These are phyloP conservation scores for Phymastichus coffea DNA, from an alignment of 1,140 invertebrate genomes.

Conservation along the genomic window DNA sequence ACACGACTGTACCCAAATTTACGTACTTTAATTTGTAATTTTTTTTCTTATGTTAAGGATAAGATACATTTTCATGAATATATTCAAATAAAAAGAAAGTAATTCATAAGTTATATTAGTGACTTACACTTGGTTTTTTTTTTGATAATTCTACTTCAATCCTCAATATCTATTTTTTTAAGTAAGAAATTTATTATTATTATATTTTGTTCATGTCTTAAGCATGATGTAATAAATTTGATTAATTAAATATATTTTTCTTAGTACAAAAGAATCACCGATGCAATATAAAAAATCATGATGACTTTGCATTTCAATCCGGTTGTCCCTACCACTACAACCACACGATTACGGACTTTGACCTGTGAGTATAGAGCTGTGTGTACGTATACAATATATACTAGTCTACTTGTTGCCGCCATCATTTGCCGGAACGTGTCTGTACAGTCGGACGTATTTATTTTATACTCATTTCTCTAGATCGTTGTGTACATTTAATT, in stretches of 20 bases:
- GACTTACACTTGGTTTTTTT: constrained; percentile 3
- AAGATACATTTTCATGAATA: constrained; percentile 6
- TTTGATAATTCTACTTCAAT: not conserved
- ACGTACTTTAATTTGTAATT: constrained; percentile 21
- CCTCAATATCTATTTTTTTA: not conserved
- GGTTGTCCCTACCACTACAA: not conserved
- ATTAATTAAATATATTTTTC: too few relatives aligned
- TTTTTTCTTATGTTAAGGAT: constrained; percentile 2
- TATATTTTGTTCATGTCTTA: too few relatives aligned
- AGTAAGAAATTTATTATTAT: not conserved
- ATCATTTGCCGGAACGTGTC: not conserved
- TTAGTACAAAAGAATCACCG: too few relatives aligned
- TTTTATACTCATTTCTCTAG: not conserved
- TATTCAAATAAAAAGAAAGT: constrained; percentile 15
- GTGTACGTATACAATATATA: not conserved
- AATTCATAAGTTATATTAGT: constrained; percentile 18
- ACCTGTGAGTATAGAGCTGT: too few relatives aligned
- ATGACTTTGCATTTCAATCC: constrained; percentile 7
- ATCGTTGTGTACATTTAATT: not conserved
- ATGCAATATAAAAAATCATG: not conserved
- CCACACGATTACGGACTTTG: constrained; percentile 1
- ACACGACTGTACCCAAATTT: too few relatives aligned
- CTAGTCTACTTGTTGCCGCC: not conserved
- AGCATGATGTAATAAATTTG: too few relatives aligned
- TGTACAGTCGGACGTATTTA: not conserved